A percentile compares a stretch with the other conserved stretches of the same genome.
phyloP scores from a whole-genome alignment of 1,140 invertebrate species.

The Phortica variegata region DNA sequence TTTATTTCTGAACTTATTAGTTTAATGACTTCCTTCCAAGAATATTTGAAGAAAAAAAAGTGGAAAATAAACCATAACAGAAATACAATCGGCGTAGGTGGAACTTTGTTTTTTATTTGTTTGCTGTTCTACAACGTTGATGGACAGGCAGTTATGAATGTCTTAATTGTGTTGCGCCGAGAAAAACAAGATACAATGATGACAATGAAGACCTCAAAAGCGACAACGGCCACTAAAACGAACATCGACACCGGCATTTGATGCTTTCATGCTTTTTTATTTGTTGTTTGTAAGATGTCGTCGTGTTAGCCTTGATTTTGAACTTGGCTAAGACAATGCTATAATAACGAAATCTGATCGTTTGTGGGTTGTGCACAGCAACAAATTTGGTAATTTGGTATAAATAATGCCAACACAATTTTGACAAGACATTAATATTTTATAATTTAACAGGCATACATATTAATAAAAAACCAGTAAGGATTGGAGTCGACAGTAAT shows the following conservation, averaged over 20 bases:
- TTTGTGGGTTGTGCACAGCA: slow-evolving; percentile 3
- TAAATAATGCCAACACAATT: no score
- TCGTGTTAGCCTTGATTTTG: slow-evolving; percentile 49
- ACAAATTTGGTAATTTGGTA: slow-evolving; percentile 24
- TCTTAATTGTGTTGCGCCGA: no score
- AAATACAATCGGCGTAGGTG: no score
- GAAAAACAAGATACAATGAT: no score
- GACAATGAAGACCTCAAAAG: background rate
- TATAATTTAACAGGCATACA: slow-evolving; percentile 6
- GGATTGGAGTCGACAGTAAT: slow-evolving; percentile 17
- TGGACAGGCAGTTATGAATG: no score
- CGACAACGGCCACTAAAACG: background rate
- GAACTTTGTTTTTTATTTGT: no score
- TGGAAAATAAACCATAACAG: no score
- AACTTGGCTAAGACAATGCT: slow-evolving; percentile 42
- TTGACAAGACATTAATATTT: no score
- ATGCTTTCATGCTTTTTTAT: slow-evolving; percentile 9
- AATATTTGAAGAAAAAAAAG: no score
- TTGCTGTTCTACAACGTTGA: no score
- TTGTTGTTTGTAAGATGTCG: slow-evolving; percentile 18
- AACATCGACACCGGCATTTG: slow-evolving; percentile 18
- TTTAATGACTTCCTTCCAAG: no score
- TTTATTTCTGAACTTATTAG: no score
- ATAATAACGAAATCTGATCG: background rate
- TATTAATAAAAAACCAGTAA: slow-evolving; percentile 7